Evolutionary conservation across 2,113 vertebrate species (phyloP), one percentile per base, ranked within the genome.

Genomic region (Pseudonaja textilis): DNA sequence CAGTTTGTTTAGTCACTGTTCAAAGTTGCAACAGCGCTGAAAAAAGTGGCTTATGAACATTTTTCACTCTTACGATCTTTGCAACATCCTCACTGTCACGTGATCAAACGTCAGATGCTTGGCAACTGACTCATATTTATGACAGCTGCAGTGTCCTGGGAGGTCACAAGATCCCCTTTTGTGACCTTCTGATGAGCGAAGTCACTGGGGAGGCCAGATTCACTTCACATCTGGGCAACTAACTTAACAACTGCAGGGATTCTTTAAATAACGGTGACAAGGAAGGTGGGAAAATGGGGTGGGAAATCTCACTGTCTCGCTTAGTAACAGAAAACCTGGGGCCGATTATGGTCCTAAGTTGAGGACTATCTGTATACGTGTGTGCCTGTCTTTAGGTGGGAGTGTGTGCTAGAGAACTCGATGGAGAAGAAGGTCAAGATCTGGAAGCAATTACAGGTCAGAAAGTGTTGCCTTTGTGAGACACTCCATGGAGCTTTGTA

Each of bases 391-490:
- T 50, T 9, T 59, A 9, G 29, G n/a, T 61, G 25, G 26, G 81
- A 87, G n/a, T 90, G 39, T 87, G n/a, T 11, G 4, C 56, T 55
- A 56, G 23, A 93, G 57, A 86, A 92, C 8, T 45, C 87, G 52
- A 7, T 69, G 90, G 64, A 92, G 57, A 91, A 88, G 5, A 95
- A 86, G 3, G 42, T 34, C 25, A 3, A 61, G 92, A 94, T 81
- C 56, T 95, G 93, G 88, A 94, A 96, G 91, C 90, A 92, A 22
- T 93, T 96, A 64, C 20, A 93, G 42, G 54, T 93, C 55, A 92
- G 92, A 64, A 5, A 56, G 22, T 11, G 86, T 39, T 93, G 4
- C 8, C 9, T 69, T 89, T 93, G 55, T 10, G 16, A 26, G 50
- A 94, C 42, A 47, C 10, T 14, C 23, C 14, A 0, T 55, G 50